Conservation (phyloP, 2,797 vertebrate species). For the Chelonia mydas region DNA sequence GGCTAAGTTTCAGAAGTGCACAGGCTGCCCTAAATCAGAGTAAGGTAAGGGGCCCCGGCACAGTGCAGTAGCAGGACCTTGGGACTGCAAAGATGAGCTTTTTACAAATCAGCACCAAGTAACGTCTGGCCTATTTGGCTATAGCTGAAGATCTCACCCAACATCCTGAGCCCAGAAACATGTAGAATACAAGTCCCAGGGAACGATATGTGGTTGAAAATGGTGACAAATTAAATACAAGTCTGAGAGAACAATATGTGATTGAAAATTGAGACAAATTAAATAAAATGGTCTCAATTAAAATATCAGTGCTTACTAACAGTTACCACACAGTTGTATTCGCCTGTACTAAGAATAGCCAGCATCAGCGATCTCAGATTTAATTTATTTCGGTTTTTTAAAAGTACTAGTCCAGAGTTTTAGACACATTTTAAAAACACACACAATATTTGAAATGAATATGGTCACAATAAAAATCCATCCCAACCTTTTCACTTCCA, state of each 20-base stretch:
- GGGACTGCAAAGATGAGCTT: constrained; percentile 4
- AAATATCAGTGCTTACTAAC: neutral
- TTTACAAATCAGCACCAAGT: neutral
- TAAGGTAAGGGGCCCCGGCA: neutral
- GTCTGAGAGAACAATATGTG: neutral
- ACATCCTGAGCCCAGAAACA: neutral
- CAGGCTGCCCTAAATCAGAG: neutral
- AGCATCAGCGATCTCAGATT: neutral
- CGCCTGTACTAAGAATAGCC: neutral
- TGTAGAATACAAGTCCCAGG: neutral
- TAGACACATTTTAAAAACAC: neutral
- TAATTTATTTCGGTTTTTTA: neutral
- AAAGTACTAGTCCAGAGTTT: neutral
- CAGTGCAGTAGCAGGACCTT: neutral
- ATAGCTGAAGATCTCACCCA: neutral
- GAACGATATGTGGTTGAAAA: neutral
- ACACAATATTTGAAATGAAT: neutral
- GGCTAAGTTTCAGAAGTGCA: neutral
- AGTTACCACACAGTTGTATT: neutral
- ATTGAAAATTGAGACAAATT: neutral
- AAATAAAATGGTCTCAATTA: neutral
- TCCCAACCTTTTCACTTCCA: neutral
- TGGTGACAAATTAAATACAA: neutral
- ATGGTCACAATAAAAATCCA: neutral
- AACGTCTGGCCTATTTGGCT: neutral